Evolutionary conservation across 2,113 vertebrate genomes (phyloP), one percentile per base, ranked within the genome.

Genomic region (Ciconia stormi): DNA sequence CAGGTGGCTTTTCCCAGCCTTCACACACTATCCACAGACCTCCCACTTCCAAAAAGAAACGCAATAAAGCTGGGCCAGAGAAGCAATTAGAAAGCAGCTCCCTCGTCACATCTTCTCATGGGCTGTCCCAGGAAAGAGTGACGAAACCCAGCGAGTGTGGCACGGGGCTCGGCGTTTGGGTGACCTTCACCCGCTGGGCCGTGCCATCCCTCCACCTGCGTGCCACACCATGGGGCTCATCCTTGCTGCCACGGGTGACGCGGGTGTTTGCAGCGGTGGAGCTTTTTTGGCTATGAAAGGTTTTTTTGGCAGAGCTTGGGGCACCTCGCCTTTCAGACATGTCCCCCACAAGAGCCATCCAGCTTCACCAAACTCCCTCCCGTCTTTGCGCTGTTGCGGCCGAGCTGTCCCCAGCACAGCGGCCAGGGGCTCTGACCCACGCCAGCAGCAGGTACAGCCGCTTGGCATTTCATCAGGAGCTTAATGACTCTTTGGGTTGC

Each of bases 131-230:
- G 66, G 19, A 55, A 12, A 29, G 25, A 8, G 29, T 1, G 52
- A 18, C 8, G 5, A 10, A 63, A 26, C 5, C 14, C 62, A 50
- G 50, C 0, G 2, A 63, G 30, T 1, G 13, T 25, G 44, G 61
- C 55, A 23, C 1, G 1, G 82, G n/a, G 44, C 32, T 80, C 1
- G 1, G 29, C 1, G 3, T 17, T 4, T 4, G 25, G 38, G 49
- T 27, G 46, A 22, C 44, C 11, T 0, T 30, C 52, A n/a, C 56
- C 22, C 0, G 0, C 36, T 22, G 42, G 29, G 40, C 70, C 18
- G 16, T 52, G 55, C 40, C 29, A 6, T 11, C 44, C 59, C 30
- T 36, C 47, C 7, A 1, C 26, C 10, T 1, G 9, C 1, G 4
- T 36, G 30, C 30, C 38, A 15, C 17, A 16, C n/a, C 10, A 4